These are phyloP conservation scores for Adelognathus sp. DNA, from an alignment of 2,888 invertebrate genomes.

Conservation along the genomic window DNA sequence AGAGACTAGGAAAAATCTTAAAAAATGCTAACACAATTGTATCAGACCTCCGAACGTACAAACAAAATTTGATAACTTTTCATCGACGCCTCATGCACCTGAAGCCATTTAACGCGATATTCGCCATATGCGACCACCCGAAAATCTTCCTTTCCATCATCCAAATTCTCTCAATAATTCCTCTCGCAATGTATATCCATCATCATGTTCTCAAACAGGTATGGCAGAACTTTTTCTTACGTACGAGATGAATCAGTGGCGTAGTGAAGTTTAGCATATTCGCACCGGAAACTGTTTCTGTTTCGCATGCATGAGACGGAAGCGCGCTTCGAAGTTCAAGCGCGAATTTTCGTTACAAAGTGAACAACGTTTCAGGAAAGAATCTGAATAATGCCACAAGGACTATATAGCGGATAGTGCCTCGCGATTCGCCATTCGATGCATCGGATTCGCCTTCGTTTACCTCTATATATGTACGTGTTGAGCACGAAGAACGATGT, in stretches of 20 bases:
- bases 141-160: neutral
- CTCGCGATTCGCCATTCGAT: constrained; percentile 22
- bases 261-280: neutral
- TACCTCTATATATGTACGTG: constrained; percentile 3
- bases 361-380: neutral
- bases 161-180: neutral
- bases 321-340: neutral
- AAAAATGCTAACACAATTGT: neutral
- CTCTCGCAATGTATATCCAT: neutral
- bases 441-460: constrained; percentile 31
- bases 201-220: neutral
- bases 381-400: neutral
- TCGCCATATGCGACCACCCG: neutral
- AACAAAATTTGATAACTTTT: neutral
- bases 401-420: neutral
- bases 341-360: neutral
- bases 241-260: neutral
- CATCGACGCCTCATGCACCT: neutral
- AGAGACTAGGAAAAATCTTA: neutral
- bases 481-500: neutral
- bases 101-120: neutral
- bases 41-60: neutral
- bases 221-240: neutral
- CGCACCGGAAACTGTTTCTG: neutral
- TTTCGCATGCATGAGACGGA: neutral